A percentile compares a stretch with the other conserved stretches of the same genome.
These are phyloP conservation scores for Himantopus leucocephalus DNA, from an alignment of 2,113 vertebrate species.

Conservation along the genomic window DNA sequence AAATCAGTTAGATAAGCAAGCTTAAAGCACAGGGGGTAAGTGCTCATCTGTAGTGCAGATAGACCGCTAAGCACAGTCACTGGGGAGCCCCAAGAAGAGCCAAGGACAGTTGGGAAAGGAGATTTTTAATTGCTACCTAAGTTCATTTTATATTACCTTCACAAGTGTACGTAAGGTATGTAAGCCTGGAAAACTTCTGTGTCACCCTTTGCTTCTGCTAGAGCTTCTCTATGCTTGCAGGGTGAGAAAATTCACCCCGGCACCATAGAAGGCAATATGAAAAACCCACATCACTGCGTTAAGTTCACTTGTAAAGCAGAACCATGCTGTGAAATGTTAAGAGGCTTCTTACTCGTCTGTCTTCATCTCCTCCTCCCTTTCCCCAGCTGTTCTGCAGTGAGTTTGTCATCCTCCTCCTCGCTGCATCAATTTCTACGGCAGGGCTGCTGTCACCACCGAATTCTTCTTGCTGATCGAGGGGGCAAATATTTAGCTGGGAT, in stretches of 20 bases:
- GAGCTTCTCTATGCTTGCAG: not conserved
- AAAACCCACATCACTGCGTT: not conserved
- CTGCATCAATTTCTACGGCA: not conserved
- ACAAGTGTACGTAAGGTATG: not conserved
- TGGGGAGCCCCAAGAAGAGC: not conserved
- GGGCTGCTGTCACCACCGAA: not conserved
- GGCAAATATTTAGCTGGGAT: not conserved
- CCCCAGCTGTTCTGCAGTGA: not conserved
- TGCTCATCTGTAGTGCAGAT: not conserved
- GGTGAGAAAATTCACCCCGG: not conserved
- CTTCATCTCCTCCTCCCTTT: not conserved
- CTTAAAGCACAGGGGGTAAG: fast-evolving
- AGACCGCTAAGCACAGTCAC: not conserved
- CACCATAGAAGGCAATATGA: not conserved
- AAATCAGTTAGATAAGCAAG: not conserved
- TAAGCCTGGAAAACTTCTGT: not conserved
- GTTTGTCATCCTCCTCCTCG: not conserved
- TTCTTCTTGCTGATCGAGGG: not conserved
- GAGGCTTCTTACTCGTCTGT: not conserved
- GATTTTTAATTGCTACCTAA: not conserved
- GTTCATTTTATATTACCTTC: not conserved
- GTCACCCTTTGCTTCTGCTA: not conserved
- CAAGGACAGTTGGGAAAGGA: not conserved
- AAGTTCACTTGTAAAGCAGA: not conserved
- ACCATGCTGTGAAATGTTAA: not conserved